A percentile compares a stretch with the other conserved stretches of the same genome.
These are phyloP conservation scores for Clostera curtula DNA, from an alignment of 2,888 invertebrate genomes.

Conservation along the genomic window DNA sequence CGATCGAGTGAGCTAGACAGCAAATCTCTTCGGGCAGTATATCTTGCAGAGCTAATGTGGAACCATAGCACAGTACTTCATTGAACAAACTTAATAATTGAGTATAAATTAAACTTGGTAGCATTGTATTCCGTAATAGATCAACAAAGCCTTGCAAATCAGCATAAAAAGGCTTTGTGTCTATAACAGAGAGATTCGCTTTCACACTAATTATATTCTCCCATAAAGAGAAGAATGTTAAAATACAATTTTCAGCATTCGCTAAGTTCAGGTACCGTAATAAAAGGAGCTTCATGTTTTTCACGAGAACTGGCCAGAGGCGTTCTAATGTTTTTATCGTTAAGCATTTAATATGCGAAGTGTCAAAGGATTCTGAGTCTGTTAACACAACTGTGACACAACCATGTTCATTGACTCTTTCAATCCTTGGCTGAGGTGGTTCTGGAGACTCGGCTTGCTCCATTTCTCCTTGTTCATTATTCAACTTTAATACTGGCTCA, in stretches of 20 bases:
- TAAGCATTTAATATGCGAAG: constrained; percentile 88
- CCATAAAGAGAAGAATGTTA: constrained; percentile 91
- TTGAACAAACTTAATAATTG: constrained; percentile 90
- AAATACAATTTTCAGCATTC: constrained; percentile 80
- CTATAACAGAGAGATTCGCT: constrained; percentile 91
- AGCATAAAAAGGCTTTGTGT: constrained; percentile 91
- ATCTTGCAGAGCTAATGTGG: constrained; percentile 91
- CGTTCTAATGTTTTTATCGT: constrained; percentile 89
- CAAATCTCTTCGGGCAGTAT: constrained; percentile 92
- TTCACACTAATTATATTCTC: constrained; percentile 93
- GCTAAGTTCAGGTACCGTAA: constrained; percentile 73
- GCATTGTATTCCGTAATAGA: constrained; percentile 77
- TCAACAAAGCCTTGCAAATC: constrained; percentile 88
- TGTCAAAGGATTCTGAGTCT: constrained; percentile 88
- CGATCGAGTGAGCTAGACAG: constrained; percentile 88
- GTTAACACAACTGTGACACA: constrained; percentile 79
- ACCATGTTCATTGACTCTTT: constrained; percentile 59
- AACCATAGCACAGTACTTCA: constrained; percentile 93
- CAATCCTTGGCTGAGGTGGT: constrained; percentile 50
- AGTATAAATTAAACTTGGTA: constrained; percentile 90
- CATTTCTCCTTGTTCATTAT: constrained; percentile 35
- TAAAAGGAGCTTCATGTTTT: constrained; percentile 78
- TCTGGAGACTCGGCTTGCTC: constrained; percentile 48
- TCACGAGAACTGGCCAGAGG: constrained; percentile 88
- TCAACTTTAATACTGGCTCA: constrained; percentile 56